Evolutionary conservation across 2,888 invertebrate species (phyloP).

Genomic region (Drosophila neonasuta): DNA sequence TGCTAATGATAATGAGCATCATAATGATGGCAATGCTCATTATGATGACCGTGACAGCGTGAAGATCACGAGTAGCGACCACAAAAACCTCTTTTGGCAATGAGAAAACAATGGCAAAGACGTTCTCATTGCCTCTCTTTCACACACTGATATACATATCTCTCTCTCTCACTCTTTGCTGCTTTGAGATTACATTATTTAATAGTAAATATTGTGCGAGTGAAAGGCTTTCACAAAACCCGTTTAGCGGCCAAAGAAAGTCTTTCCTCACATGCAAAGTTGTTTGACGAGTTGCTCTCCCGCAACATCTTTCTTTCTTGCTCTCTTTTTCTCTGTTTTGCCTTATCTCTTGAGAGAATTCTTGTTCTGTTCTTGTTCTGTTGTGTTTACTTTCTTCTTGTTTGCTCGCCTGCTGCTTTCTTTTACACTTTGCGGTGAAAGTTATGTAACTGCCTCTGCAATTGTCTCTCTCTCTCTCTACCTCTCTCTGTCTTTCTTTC

Average conservation of each 20-base stretch:
- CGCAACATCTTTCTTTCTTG: neutral
- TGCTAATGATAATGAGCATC: conserved; percentile 37
- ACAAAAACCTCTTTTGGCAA: conserved; percentile 23
- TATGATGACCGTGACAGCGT: conserved; percentile 61
- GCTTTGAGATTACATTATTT: conserved; percentile 14
- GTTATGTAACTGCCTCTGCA: conserved; percentile 76
- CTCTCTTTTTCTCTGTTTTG: conserved; percentile 13
- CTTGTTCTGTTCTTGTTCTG: conserved; percentile 43
- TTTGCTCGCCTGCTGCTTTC: conserved; percentile 43
- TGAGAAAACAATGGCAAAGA: conserved; percentile 4
- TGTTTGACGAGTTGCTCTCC: conserved; percentile 39
- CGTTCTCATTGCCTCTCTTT: neutral
- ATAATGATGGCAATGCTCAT: conserved; percentile 40
- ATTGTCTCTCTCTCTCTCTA: conserved; percentile 26
- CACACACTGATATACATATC: no score
- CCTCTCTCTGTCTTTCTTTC: conserved; percentile 11
- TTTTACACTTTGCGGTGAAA: conserved; percentile 71
- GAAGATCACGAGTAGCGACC: conserved; percentile 54
- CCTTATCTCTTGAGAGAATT: conserved; percentile 5
- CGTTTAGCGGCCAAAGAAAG: conserved; percentile 45
- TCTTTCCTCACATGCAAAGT: conserved; percentile 37
- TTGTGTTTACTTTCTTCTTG: conserved; percentile 70
- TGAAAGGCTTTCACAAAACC: conserved; percentile 28
- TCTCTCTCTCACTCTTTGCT: neutral
- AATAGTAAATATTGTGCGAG: conserved; percentile 3